These are phyloP conservation scores for Corythornis madagascariensis DNA, from an alignment of 2,113 vertebrate species.

Conservation along the genomic window DNA sequence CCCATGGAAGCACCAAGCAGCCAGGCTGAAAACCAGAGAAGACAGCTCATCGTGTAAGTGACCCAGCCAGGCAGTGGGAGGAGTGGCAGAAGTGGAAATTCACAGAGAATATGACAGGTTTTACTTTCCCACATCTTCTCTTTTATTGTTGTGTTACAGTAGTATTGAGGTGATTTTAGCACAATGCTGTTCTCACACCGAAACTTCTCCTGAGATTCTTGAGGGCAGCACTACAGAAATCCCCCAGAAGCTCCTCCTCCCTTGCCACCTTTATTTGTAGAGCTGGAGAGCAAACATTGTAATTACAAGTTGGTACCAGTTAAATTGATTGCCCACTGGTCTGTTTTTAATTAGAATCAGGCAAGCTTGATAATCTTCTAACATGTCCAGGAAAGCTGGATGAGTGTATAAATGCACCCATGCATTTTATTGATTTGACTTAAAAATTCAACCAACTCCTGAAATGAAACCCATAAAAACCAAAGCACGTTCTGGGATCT, in stretches of 20 bases:
- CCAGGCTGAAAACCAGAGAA: background rate
- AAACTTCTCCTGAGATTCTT: background rate
- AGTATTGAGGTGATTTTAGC: background rate
- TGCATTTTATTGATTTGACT: conserved; percentile 50
- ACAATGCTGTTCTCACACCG: background rate
- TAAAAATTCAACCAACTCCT: conserved; percentile 3
- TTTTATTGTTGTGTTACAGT: background rate
- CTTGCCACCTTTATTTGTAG: background rate
- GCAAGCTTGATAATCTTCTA: conserved; percentile 55
- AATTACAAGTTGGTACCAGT: conserved; percentile 67
- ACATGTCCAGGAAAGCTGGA: conserved; percentile 48
- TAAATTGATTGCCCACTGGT: conserved; percentile 62
- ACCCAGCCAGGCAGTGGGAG: background rate
- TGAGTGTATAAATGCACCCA: background rate
- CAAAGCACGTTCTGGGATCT: background rate
- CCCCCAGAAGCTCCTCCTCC: background rate
- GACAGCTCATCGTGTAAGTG: background rate
- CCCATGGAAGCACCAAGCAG: background rate
- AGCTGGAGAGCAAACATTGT: conserved; percentile 44
- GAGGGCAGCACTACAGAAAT: background rate
- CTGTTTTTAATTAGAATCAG: conserved; percentile 72
- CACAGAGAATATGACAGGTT: background rate
- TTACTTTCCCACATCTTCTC: background rate
- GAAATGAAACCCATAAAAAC: conserved; percentile 16
- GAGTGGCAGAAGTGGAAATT: background rate